These are phyloP conservation scores for Mythimna impura DNA, from an alignment of 2,888 invertebrate species.

Conservation along the genomic window DNA sequence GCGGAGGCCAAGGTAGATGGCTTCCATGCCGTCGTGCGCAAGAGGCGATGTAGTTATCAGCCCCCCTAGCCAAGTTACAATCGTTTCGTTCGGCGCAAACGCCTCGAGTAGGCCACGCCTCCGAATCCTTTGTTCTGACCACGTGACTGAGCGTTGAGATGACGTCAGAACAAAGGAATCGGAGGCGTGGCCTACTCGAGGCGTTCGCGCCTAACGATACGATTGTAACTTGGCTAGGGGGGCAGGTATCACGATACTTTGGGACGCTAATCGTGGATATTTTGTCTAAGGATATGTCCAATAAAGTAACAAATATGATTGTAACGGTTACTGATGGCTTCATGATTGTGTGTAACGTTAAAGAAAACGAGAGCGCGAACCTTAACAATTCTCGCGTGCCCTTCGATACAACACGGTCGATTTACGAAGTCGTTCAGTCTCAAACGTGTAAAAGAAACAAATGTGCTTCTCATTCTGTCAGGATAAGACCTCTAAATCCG, in stretches of 20 bases:
- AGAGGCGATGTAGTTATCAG: too few species aligned
- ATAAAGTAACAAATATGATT: slow-evolving; percentile 34
- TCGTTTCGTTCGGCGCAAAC: too few species aligned
- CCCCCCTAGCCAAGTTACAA: too few species aligned
- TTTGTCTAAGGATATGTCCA: slow-evolving; percentile 17
- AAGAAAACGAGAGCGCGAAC: slow-evolving; percentile 35
- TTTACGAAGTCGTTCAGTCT: slow-evolving; percentile 40
- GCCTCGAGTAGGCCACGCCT: too few species aligned
- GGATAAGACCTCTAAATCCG: slow-evolving; percentile 67
- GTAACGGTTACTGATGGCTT: slow-evolving; percentile 22
- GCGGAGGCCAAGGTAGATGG: too few species aligned
- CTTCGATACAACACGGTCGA: slow-evolving; percentile 38
- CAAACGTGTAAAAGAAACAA: slow-evolving; percentile 64
- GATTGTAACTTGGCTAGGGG: too few species aligned
- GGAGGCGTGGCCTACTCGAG: too few species aligned
- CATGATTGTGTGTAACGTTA: slow-evolving; percentile 30
- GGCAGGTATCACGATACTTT: background rate
- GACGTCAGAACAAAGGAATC: too few species aligned
- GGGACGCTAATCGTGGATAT: background rate
- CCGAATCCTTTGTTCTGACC: too few species aligned
- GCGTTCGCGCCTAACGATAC: too few species aligned
- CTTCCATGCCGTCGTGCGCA: too few species aligned
- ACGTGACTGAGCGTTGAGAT: too few species aligned
- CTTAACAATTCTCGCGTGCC: slow-evolving; percentile 41
- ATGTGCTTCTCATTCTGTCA: slow-evolving; percentile 69